phyloP scores from a whole-genome alignment of 1,140 invertebrate species.

The Bombus breviceps region DNA sequence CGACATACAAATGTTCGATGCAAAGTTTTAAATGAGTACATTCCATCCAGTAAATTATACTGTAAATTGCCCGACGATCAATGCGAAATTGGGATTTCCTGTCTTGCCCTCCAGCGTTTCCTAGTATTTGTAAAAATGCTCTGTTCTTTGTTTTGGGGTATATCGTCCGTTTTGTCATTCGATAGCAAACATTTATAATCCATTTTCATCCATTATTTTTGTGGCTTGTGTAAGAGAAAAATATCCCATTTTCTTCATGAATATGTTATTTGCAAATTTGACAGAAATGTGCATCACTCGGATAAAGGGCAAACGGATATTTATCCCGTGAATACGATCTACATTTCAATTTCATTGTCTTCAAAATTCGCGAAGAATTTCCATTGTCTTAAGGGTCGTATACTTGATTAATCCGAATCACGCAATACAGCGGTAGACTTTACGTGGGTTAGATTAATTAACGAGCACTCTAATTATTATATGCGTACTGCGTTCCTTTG shows the following conservation, averaged over 20 bases:
- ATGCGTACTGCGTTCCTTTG: too few relatives aligned
- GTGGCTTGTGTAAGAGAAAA: not conserved
- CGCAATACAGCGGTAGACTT: slow-evolving; percentile 44
- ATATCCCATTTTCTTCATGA: too few relatives aligned
- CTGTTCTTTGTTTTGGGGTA: not conserved
- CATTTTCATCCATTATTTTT: not conserved
- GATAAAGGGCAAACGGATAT: not conserved
- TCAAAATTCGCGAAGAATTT: slow-evolving; percentile 52
- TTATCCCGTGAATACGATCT: not conserved
- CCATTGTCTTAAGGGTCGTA: slow-evolving; percentile 1
- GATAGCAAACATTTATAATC: not conserved
- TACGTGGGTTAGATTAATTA: slow-evolving; percentile 13
- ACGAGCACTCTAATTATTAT: not conserved
- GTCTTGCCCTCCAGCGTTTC: not conserved
- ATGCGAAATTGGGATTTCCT: slow-evolving; percentile 33
- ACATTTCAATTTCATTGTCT: slow-evolving; percentile 6
- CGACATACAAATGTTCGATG: not conserved
- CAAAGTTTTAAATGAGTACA: slow-evolving; percentile 3
- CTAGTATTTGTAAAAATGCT: slow-evolving; percentile 13
- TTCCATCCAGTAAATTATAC: slow-evolving; percentile 12
- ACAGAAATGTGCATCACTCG: not conserved
- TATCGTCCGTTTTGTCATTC: not conserved
- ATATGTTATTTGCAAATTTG: not conserved
- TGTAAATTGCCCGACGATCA: slow-evolving; percentile 22
- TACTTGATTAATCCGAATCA: slow-evolving; percentile 47